phyloP scores from a whole-genome alignment of 2,888 invertebrate genomes.

The Cylindroiulus punctatus region DNA sequence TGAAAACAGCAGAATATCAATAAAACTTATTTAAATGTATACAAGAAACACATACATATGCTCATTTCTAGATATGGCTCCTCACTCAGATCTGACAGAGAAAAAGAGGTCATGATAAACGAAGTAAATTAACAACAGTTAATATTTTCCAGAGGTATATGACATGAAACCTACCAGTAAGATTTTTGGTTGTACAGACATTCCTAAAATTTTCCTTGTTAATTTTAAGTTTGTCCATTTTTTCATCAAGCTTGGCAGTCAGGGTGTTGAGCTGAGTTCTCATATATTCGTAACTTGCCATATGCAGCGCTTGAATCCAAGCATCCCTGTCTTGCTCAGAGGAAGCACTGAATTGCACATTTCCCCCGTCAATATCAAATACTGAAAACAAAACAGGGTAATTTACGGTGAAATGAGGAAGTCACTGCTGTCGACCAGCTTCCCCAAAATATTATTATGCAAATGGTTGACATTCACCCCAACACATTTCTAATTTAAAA shows the following conservation, averaged over 20 bases:
- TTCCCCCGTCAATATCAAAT: conserved; percentile 80
- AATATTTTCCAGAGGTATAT: neutral
- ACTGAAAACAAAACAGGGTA: conserved; percentile 68
- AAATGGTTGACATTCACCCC: neutral
- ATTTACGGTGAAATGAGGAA: neutral
- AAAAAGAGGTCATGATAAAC: neutral
- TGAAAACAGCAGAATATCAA: no score
- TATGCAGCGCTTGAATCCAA: conserved; percentile 86
- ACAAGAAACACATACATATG: conserved; percentile 65
- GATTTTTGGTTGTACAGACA: neutral
- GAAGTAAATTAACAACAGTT: neutral
- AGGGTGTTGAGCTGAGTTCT: conserved; percentile 74
- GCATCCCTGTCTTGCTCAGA: conserved; percentile 83
- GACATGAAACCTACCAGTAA: neutral
- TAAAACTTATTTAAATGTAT: neutral
- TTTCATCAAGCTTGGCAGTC: conserved; percentile 63
- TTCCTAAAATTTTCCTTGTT: neutral
- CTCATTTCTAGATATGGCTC: conserved; percentile 87
- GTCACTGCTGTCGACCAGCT: neutral
- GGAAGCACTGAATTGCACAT: conserved; percentile 82
- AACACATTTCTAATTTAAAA: no score
- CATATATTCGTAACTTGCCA: conserved; percentile 85
- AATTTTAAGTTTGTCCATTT: conserved; percentile 10
- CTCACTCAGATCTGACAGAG: conserved; percentile 77
- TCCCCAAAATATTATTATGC: neutral